Evolutionary conservation across 2,888 invertebrate species (phyloP), one percentile per base, ranked within the genome.

Genomic region (Watsonalla cultraria): DNA sequence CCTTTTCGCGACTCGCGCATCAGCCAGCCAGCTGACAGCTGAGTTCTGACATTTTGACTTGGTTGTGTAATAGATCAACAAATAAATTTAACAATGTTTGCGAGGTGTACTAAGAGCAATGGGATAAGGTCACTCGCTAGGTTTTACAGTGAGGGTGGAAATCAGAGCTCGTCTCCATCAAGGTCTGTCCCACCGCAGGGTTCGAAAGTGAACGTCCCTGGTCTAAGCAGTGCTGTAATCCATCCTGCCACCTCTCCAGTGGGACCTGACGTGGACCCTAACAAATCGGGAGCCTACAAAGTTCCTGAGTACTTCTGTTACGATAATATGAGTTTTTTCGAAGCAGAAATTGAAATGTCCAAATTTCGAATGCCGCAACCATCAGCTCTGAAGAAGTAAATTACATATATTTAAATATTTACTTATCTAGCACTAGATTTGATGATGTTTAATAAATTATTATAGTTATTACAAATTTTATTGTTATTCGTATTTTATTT

Each of bases 221-320:
- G 96, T 5, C 80, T 96, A 7, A 95, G 93, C 68, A 85, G 82
- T 55, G 92, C 92, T 42, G 91, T 92, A 51, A 86, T 94, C 0
- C 90, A 90, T 51, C 82, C 92, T 35, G 80, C 92, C 4, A 73
- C 82, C 0, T 84, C 86, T 54, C 91, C 93, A 39, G 93, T 95
- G n/a, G 95, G 95, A 11, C 95, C 96, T 35, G 94, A 93, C 47
- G 95, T 95, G 7, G 90, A 93, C 0, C 86, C 89, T 1, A 82
- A 90, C 37, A 96, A 95, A 80, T 80, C 90, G 55, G 93, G 93
- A 8, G 92, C 93, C 0, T 97, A 97, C 78, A 96, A 97, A 86
- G 96, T 96, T 59, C 96, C 97, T 0, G 97, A 97, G 86, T 98
- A 97, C 79, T 97, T 94, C 72, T 94, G 94, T 64, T 97, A 96